Base-by-base conservation (phyloP, 2,797 vertebrate species). In the Diceros bicornis region DNA sequence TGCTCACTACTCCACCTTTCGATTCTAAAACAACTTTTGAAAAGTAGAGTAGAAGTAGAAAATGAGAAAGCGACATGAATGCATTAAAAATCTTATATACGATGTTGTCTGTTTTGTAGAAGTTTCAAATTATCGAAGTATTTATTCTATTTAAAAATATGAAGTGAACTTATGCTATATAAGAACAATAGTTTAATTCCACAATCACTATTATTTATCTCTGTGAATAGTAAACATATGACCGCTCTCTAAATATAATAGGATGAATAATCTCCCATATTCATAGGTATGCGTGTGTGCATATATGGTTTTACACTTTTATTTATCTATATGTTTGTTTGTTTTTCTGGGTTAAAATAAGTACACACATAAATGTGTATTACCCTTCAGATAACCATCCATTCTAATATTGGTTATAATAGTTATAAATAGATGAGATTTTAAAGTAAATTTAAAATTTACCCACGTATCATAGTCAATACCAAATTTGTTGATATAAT, bases 391-490 rank as follows among this genome's bases (percentile, higher is more conserved):
- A 14, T 89, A 50, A 68, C 32, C 74, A 59, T n/a, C n/a, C 3
- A 55, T 68, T 5, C 11, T 75, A 62, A 64, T 59, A 66, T 62
- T 62, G 12, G 11, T 71, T 69, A 77, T 55, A 59, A 37, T 71
- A 64, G 66, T 74, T 77, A 34, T 52, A 44, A 79, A 57, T 59
- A 79, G 25, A 62, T 86, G 23, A 34, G 9, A 44, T 71, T 68
- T 71, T 82, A 61, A 86, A 82, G 13, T 74, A 72, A 74, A 61
- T 72, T 27, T 74, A 68, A 90, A 94, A 78, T 18, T 85, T 25
- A 32, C 8, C 17, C 7, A 86, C 52, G 6, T 66, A n/a, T 52
- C 18, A 79, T 21, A 69, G 4, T 25, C 34, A 82, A 64, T 66
- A 47, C 4, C 57, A 89, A 94, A 32, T 82, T n/a, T 93, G 0